Evolutionary conservation across 2,113 vertebrate genomes (phyloP).

Genomic region (Anguilla rostrata): DNA sequence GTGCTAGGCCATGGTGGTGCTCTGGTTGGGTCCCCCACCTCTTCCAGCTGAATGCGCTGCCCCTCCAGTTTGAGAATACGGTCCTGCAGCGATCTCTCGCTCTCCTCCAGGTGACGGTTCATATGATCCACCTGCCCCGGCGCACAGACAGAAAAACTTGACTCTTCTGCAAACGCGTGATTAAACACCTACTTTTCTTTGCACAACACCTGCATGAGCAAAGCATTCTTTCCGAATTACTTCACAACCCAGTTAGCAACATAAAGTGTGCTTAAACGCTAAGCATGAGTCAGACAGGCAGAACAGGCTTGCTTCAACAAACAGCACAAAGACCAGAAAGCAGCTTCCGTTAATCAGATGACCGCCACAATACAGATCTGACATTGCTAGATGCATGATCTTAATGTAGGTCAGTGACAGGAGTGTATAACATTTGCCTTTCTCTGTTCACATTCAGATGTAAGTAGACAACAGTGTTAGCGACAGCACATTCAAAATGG

Average conservation of each 20-base stretch:
- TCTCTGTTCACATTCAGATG: neutral
- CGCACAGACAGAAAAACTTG: neutral
- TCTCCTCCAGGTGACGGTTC: conserved; percentile 76
- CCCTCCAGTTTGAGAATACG: conserved; percentile 83
- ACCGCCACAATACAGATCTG: neutral
- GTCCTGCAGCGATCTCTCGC: conserved; percentile 76
- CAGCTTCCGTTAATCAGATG: neutral
- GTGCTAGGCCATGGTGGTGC: neutral
- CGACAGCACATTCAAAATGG: neutral
- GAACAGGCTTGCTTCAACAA: neutral
- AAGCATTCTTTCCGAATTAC: neutral
- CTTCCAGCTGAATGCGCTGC: conserved; percentile 78
- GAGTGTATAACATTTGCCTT: neutral
- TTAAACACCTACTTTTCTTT: neutral
- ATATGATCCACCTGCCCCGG: conserved; percentile 77
- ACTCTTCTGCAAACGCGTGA: neutral
- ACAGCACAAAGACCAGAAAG: neutral
- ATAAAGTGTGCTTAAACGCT: neutral
- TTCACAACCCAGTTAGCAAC: neutral
- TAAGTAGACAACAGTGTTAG: neutral
- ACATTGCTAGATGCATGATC: neutral
- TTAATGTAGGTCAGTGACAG: conserved; percentile 4
- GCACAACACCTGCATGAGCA: neutral
- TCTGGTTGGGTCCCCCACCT: conserved; percentile 67
- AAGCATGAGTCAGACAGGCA: neutral